Evolutionary conservation across 1,140 invertebrate species (phyloP).

Genomic region (Drosophila prosaltans): DNA sequence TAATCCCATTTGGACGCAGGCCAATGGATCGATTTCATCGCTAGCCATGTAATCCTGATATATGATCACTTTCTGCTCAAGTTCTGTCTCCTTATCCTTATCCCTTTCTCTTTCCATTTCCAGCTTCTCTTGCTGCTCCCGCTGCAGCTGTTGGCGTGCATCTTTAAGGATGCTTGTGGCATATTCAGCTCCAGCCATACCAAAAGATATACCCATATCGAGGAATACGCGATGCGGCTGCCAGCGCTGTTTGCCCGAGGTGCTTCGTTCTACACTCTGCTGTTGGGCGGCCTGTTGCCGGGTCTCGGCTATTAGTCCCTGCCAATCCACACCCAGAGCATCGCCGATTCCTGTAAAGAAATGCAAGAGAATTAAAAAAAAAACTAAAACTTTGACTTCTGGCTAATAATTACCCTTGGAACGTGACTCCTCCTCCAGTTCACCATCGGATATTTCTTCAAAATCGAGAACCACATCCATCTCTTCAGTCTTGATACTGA

Average conservation of each 20-base stretch:
- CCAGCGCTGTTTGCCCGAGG: conserved; percentile 89
- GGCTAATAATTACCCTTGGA: conserved; percentile 53
- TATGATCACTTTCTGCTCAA: conserved; percentile 31
- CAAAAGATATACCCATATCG: conserved; percentile 88
- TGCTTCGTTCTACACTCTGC: conserved; percentile 81
- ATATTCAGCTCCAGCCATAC: conserved; percentile 87
- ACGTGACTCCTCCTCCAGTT: conserved; percentile 90
- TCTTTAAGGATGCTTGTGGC: conserved; percentile 85
- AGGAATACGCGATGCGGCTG: conserved; percentile 88
- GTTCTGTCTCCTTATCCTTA: not conserved
- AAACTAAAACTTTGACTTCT: not conserved
- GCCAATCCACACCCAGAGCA: conserved; percentile 96
- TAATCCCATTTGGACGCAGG: conserved; percentile 86
- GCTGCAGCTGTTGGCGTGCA: conserved; percentile 64
- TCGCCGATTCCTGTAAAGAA: conserved; percentile 88
- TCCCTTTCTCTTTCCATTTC: too few species aligned
- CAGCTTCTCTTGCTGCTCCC: conserved; percentile 49
- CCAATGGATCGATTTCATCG: conserved; percentile 84
- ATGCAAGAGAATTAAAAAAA: not conserved
- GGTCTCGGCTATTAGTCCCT: conserved; percentile 91
- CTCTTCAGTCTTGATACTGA: conserved; percentile 56
- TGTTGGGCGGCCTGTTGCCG: conserved; percentile 84
- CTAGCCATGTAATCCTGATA: conserved; percentile 59
- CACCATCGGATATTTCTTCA: conserved; percentile 95
- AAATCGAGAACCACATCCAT: conserved; percentile 90